A percentile compares a stretch with the other conserved stretches of the same genome.
Conservation (phyloP, 2,888 invertebrate species). For the Temnothorax rugatulus region DNA sequence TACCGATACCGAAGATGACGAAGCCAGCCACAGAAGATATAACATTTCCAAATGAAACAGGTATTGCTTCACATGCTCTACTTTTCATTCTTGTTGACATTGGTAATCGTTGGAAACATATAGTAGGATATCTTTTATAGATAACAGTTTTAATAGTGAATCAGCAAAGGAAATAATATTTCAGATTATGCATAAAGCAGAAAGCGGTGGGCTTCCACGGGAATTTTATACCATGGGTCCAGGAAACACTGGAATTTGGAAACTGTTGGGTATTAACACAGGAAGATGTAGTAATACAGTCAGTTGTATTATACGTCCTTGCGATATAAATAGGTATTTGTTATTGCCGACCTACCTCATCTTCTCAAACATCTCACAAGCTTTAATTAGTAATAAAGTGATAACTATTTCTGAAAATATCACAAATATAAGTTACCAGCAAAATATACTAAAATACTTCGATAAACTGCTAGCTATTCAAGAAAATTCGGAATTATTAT, state of each 20-base stretch:
- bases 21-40: too few species aligned
- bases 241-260: conserved; percentile 51
- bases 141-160: too few species aligned
- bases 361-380: conserved; percentile 56
- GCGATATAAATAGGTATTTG: background rate
- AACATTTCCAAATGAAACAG: too few species aligned
- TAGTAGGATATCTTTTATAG: too few species aligned
- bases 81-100: too few species aligned
- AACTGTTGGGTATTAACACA: conserved; percentile 41
- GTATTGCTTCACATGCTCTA: too few species aligned
- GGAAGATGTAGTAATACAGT: background rate
- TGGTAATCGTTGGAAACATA: too few species aligned
- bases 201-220: background rate
- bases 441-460: conserved; percentile 1
- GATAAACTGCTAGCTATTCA: conserved; percentile 21
- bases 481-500: background rate
- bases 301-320: conserved; percentile 12
- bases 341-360: conserved; percentile 54
- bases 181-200: too few species aligned
- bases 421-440: conserved; percentile 18
- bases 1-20: too few species aligned
- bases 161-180: too few species aligned
- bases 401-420: conserved; percentile 1
- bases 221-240: conserved; percentile 41
- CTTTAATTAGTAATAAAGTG: conserved; percentile 38